A percentile compares a stretch with the other conserved stretches of the same genome.
phyloP scores from a whole-genome alignment of 1,140 invertebrate genomes.

The Drosophila neocordata region DNA sequence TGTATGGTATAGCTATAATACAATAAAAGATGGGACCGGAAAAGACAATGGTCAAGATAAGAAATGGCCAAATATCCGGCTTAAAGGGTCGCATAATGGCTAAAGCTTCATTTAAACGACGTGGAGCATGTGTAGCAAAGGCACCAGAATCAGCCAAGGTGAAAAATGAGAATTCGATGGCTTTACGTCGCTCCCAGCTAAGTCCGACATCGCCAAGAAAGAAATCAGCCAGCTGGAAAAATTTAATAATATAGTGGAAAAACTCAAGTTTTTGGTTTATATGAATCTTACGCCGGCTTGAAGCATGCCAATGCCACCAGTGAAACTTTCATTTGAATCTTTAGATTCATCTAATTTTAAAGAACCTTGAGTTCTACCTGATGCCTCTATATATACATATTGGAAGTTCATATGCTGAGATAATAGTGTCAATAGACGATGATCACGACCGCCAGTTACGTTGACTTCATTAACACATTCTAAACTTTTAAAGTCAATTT shows the following conservation, averaged over 20 bases:
- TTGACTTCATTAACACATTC: slow-evolving; percentile 83
- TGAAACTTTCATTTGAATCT: slow-evolving; percentile 86
- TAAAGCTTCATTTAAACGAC: slow-evolving; percentile 87
- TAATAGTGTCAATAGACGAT: slow-evolving; percentile 86
- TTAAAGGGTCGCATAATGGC: slow-evolving; percentile 88
- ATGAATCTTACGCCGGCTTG: slow-evolving; percentile 85
- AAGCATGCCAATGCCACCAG: slow-evolving; percentile 87
- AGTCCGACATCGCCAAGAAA: slow-evolving; percentile 88
- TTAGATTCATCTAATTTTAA: slow-evolving; percentile 83
- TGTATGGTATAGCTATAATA: slow-evolving; percentile 83
- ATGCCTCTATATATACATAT: slow-evolving; percentile 87
- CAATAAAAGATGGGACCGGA: slow-evolving; percentile 84
- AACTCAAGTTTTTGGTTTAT: no score
- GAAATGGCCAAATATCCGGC: slow-evolving; percentile 86
- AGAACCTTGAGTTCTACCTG: slow-evolving; percentile 87
- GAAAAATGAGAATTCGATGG: slow-evolving; percentile 88
- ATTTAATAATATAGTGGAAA: slow-evolving; percentile 8
- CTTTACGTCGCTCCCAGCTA: slow-evolving; percentile 87
- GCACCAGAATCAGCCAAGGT: slow-evolving; percentile 88
- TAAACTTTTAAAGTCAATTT: not conserved
- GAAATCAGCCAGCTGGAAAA: slow-evolving; percentile 86
- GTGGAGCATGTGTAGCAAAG: slow-evolving; percentile 88
- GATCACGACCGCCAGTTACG: slow-evolving; percentile 87
- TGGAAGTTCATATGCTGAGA: slow-evolving; percentile 87
- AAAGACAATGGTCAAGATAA: slow-evolving; percentile 84